Evolutionary conservation across 2,888 invertebrate genomes (phyloP).

Genomic region (Ligdia adustata): DNA sequence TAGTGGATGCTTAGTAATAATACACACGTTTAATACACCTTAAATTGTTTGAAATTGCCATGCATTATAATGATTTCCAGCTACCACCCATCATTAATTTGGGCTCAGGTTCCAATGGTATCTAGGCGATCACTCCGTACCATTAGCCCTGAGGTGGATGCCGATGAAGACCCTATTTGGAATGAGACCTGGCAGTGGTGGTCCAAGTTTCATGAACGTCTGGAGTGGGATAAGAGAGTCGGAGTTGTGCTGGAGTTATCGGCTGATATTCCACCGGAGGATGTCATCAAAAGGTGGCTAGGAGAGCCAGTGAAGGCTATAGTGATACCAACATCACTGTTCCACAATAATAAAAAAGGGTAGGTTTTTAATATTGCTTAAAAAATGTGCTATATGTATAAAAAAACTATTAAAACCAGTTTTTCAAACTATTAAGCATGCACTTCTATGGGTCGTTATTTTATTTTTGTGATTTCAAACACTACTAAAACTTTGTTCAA

Average conservation of each 20-base stretch:
- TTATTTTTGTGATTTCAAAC: too few species aligned
- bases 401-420: too few species aligned
- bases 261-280: constrained; percentile 89
- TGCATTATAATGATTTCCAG: too few species aligned
- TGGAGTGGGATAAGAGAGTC: constrained; percentile 49
- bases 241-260: constrained; percentile 92
- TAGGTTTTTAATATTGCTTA: constrained; percentile 78
- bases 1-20: too few species aligned
- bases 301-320: constrained; percentile 97
- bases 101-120: constrained; percentile 88
- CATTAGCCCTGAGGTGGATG: constrained; percentile 46
- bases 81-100: constrained; percentile 80
- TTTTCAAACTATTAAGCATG: too few species aligned
- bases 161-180: constrained; percentile 69
- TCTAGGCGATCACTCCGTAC: constrained; percentile 55
- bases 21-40: too few species aligned
- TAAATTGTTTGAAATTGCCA: too few species aligned
- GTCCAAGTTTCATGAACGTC: constrained; percentile 77
- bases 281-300: constrained; percentile 92
- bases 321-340: constrained; percentile 91
- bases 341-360: constrained; percentile 96
- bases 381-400: too few species aligned
- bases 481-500: too few species aligned
- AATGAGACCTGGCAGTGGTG: constrained; percentile 93
- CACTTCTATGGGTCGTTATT: too few species aligned